Base-by-base conservation (phyloP, 2,888 invertebrate genomes). In the Drosophila putrida region DNA sequence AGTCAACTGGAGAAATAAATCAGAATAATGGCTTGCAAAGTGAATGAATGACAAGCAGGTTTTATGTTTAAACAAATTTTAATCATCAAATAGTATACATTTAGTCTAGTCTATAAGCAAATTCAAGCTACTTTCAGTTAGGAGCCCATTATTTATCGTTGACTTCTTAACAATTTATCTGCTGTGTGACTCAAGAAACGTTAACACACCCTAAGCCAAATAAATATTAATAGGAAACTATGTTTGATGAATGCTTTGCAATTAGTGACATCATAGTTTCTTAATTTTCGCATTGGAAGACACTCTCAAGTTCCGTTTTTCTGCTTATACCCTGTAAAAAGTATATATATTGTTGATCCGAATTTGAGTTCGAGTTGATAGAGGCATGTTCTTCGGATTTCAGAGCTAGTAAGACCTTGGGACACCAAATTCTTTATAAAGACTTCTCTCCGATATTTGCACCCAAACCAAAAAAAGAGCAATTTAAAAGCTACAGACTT, bases 201-300 rank as follows among this genome's bases (percentile, higher is more conserved):
- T 27, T 11, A 46, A 60, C 57, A 61, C 65, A 72, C 60, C 65
- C 72, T 65, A 13, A 71, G 31, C n/a, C 27, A 27, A 59, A 36
- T 25, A 51, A 70, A 57, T 39, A 28, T 76, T 63, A 49, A 60
- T 65, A 25, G 59, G 13, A 76, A 74, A 71, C 59, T 76, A 71
- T 73, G 49, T 58, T 58, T 46, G 53, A 10, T 57, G 60, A 66
- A 67, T 63, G 68, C 36, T 64, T 39, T 65, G 66, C 71, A 86
- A 82, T 80, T 86, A 74, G 73, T 71, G 69, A 83, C 74, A 80
- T 80, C 83, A 71, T 64, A 36, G 51, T 54, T 27, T 31, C 66
- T 71, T 65, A 67, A 64, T 69, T 72, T 58, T 4, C 60, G 36
- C 66, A 66, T 57, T 75, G 35, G 62, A 71, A 36, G 44, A 57